Evolutionary conservation across 1,140 invertebrate genomes (phyloP), one percentile per base, ranked within the genome.

Genomic region (Dendrolimus punctatus): DNA sequence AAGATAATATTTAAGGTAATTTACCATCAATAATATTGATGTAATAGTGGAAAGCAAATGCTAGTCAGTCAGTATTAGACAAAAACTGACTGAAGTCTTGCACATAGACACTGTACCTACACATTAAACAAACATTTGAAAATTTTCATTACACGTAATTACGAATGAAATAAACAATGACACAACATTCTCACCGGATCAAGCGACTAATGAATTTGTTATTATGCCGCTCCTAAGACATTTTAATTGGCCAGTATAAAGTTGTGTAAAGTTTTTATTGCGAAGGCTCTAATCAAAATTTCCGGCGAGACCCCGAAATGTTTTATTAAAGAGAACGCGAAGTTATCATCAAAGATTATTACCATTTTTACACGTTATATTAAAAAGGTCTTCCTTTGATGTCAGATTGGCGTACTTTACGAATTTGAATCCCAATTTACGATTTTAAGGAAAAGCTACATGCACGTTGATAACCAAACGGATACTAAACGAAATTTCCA

Each of bases 271-370:
- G 46, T 61, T 70, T 73, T 71, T 71, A 74, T 70, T 60, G 63
- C 66, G 62, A 65, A 55, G 44, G 51, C 64, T 55, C 56, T 66
- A 64, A 73, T 68, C 68, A 71, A 71, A 71, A 71, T 62, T 55
- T 63, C 44, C 55, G 39, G 42, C 47, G 6, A 42, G 51, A 37
- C 10, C 39, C 23, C 37, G 9, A 38, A 46, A 64, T 23, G 49
- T 64, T 68, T 59, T 61, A 62, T 62, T 59, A 59, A 39, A 39
- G 55, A 46, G 46, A 64, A 57, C 54, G 59, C 47, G 36, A 66
- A 51, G 23, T 58, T 65, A 57, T 64, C 54, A 49, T 64, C 59
- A 66, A 57, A 58, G 63, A 55, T 66, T 66, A 51, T 58, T 57
- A 62, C 48, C 65, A 59, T 59, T 60, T 56, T 40, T 52, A 23